A percentile compares a stretch with the other conserved stretches of the same genome.
phyloP scores from a whole-genome alignment of 2,113 vertebrate species.

The Protobothrops flavoviridis region DNA sequence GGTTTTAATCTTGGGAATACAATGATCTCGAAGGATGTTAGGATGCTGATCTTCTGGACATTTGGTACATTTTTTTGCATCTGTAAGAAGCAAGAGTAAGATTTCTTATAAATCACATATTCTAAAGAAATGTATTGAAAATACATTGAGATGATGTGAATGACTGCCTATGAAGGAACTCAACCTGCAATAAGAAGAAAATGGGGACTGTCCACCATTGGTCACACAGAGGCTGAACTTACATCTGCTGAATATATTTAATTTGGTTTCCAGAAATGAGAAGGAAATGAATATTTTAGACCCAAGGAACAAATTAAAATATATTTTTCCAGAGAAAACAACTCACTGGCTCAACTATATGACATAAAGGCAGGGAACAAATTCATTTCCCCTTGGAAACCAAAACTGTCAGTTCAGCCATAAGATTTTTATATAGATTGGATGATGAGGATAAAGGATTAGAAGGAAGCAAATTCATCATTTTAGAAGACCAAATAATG shows the following conservation, averaged over 20 bases:
- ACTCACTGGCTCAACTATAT: neutral
- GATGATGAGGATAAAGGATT: neutral
- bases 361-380: neutral
- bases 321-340: neutral
- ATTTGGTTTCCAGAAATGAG: neutral
- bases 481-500: neutral
- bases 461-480: neutral
- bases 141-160: neutral
- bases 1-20: neutral
- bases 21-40: neutral
- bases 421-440: neutral
- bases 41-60: neutral
- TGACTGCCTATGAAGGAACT: neutral
- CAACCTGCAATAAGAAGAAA: neutral
- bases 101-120: neutral
- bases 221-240: neutral
- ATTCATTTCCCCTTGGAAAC: neutral
- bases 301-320: neutral
- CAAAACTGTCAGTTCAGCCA: neutral
- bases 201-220: neutral
- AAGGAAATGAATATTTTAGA: neutral
- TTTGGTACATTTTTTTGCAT: neutral
- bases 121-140: too few relatives aligned
- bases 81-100: neutral
- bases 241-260: neutral